phyloP scores from a whole-genome alignment of 37 sponge, comb jelly and placozoan genomes.

The Axinella damicornis region DNA sequence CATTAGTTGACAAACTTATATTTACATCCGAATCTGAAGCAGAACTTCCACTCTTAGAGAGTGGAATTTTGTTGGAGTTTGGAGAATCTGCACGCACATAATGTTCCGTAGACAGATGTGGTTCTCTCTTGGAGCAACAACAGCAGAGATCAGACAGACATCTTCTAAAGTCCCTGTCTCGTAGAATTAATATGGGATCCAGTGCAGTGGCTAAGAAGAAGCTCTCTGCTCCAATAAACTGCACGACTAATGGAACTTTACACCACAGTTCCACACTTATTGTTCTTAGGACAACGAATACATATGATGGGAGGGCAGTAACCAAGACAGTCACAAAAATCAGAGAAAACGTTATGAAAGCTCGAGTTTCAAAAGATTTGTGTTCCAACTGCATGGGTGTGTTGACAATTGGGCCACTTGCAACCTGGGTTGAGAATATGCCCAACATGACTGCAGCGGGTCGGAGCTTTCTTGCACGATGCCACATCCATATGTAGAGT shows the following conservation, averaged over 20 bases:
- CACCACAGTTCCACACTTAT: not conserved
- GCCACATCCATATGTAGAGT: constrained; percentile 33
- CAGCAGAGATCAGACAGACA: constrained; percentile 17
- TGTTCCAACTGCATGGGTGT: not conserved
- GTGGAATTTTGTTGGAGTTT: too few relatives aligned
- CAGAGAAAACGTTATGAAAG: constrained; percentile 15
- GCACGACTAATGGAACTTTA: constrained; percentile 23
- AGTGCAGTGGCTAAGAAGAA: constrained; percentile 16
- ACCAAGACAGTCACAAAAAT: constrained; percentile 35
- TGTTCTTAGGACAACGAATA: not conserved
- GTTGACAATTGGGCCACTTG: not conserved
- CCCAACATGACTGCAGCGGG: not conserved
- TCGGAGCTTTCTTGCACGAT: not conserved
- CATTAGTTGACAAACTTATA: too few relatives aligned
- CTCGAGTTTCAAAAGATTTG: not conserved
- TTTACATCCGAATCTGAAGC: too few relatives aligned
- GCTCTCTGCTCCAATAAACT: constrained; percentile 1
- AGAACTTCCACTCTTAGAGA: too few relatives aligned
- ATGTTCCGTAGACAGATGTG: too few relatives aligned
- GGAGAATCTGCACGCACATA: too few relatives aligned
- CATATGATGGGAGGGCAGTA: constrained; percentile 27
- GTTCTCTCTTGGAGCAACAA: not conserved
- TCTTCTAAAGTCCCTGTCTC: constrained; percentile 33
- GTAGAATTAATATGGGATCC: constrained; percentile 41
- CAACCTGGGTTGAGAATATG: not conserved